Base-by-base conservation (phyloP, 2,797 vertebrate genomes). In the Nannoperca australis region DNA sequence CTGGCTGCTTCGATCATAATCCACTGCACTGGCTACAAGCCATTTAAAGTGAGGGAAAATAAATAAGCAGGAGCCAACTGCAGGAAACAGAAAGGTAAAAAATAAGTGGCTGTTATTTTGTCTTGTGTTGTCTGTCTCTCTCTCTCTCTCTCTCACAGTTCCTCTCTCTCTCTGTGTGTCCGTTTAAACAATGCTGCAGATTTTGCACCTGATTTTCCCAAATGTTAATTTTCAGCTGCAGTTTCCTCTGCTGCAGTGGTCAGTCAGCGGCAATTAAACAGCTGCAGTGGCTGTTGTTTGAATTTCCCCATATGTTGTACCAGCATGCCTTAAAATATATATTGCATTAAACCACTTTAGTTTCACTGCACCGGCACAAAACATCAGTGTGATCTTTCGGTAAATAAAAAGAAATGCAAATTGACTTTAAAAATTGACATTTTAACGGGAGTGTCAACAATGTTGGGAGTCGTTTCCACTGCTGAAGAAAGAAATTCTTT, bases 161-260 rank as follows among this genome's bases (percentile, higher is more conserved):
- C 42, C 36, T 45, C 44, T 8, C 74, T n/a, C n/a, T 4, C 8
- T 9, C 18, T 34, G 2, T 30, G 40, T 8, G 12, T 27, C 5
- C 20, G 1, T 30, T 22, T 50, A 72, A 66, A 54, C 38, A 50
- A 50, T 38, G 66, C 32, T 12, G 17, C 70, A 58, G 30, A 60
- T 56, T 79, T 58, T 54, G 44, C 34, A 59, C 27, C 30, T 38
- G 30, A 36, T 66, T 66, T 44, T 30, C n/a, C 22, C 50, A 50
- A 32, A 71, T 22, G 20, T 60, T 15, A 40, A 4, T 15, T 54
- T 47, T 32, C 4, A 54, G 44, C 51, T 6, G 27, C 22, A 40
- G 58, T 53, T 73, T 70, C 34, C 70, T 65, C 63, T 68, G 51
- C 64, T 60, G 42, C 47, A n/a, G 58, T 47, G 38, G 51, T 34